Base-by-base conservation (phyloP, 1,140 invertebrate genomes). In the Pogonognathellus flavescens region DNA sequence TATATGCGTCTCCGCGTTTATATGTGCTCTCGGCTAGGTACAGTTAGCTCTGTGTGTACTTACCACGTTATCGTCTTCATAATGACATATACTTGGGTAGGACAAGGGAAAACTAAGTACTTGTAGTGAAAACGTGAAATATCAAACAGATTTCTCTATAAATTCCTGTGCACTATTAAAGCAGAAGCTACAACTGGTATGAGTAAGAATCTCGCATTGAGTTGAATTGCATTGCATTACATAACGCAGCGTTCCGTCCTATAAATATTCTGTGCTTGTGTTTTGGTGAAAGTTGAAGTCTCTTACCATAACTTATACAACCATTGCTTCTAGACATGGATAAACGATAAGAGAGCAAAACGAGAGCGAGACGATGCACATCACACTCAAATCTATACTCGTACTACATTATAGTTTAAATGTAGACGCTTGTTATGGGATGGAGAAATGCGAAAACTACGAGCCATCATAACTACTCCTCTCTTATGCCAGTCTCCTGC, bases 201-300 rank as follows among this genome's bases (percentile, higher is more conserved):
- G 60, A 25, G 25, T 55, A 66, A 25, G 62, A 66, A 20, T 41
- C 31, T 41, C 31, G 31, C 31, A 41, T 41, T 41, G 31, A 41
- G 25, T 66, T 66, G 62, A 66, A 66, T 66, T 66, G 62, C 62
- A 66, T 66, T 66, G 62, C 62, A 66, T 66, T 66, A 66, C 20
- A 10, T 66, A 11, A 66, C 62, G 25, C 25, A 25, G 20, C 62
- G 14, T 66, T 66, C 20, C 62, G 25, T 66, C 62, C 22, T 66
- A 66, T 66, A 66, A 66, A 66, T 66, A 66, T 66, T 66, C 62
- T 25, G 13, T 66, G 60, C 25, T 22, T 66, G 22, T 66, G 62
- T 66, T 66, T 66, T 66, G 62, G 62, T 66, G 62, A 31, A 66
- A 31, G 62, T 66, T 66, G 62, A 66, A 66, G 62, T 66, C 62